These are phyloP conservation scores for Rhea americana DNA, from an alignment of 2,113 vertebrate genomes.

Conservation along the genomic window DNA sequence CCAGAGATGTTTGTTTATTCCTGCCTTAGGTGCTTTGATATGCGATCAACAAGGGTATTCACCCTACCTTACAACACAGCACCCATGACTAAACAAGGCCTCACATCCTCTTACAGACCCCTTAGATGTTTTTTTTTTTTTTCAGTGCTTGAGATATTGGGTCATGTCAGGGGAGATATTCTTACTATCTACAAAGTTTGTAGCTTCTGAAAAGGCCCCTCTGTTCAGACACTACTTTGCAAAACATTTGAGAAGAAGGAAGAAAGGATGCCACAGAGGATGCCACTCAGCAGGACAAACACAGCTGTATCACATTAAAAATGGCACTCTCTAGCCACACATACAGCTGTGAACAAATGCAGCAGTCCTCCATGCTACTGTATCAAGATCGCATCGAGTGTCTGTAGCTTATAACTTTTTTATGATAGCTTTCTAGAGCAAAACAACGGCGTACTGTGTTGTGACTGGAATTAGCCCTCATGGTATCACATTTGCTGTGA, in stretches of 20 bases:
- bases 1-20: constrained; percentile 65
- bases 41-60: neutral
- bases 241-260: neutral
- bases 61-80: neutral
- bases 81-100: neutral
- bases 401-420: neutral
- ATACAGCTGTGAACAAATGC: neutral
- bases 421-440: neutral
- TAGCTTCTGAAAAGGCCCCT: neutral
- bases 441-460: neutral
- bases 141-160: neutral
- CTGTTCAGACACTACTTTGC: neutral
- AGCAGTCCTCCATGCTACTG: neutral
- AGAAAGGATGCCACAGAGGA: neutral
- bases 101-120: neutral
- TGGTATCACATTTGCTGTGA: neutral
- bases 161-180: neutral
- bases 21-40: constrained; percentile 59
- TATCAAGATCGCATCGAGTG: neutral
- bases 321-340: neutral
- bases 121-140: neutral
- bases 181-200: neutral
- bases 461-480: neutral
- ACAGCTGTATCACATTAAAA: neutral
- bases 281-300: neutral